phyloP scores from a whole-genome alignment of 35 echinoderm and acorn worm species.

The Amphiura filiformis region DNA sequence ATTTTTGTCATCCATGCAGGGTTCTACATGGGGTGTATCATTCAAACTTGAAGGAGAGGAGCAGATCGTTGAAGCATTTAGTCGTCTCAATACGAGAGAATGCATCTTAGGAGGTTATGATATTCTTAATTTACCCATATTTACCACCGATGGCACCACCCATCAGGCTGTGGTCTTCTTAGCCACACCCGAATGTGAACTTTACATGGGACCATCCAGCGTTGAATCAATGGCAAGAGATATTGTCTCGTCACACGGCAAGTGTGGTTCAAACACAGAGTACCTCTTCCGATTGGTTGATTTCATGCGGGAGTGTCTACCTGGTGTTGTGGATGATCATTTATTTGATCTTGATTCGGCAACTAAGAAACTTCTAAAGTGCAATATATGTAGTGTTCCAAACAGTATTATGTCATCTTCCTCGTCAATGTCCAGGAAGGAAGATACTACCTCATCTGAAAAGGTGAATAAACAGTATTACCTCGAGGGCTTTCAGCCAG shows the following conservation, averaged over 20 bases:
- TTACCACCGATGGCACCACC: conserved; percentile 29
- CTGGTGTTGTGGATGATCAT: conserved; percentile 65
- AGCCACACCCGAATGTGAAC: conserved; percentile 55
- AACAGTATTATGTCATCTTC: not conserved
- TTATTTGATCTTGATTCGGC: conserved; percentile 46
- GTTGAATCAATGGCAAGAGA: conserved; percentile 39
- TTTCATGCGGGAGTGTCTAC: conserved; percentile 58
- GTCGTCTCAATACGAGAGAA: conserved; percentile 70
- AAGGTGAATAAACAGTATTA: not conserved
- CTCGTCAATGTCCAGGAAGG: not conserved
- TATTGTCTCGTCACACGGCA: conserved; percentile 44
- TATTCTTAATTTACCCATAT: conserved; percentile 19
- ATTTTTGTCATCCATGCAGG: conserved; percentile 47
- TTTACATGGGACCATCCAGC: conserved; percentile 59
- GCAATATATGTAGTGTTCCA: not conserved
- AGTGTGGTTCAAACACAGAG: conserved; percentile 51
- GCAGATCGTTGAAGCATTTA: conserved; percentile 60
- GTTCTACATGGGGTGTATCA: conserved; percentile 70
- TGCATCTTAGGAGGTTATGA: conserved; percentile 59
- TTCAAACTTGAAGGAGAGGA: conserved; percentile 71
- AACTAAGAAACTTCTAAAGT: conserved; percentile 30
- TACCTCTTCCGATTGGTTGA: too few species aligned
- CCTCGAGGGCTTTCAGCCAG: not conserved
- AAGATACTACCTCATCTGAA: not conserved
- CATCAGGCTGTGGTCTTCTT: conserved; percentile 39